Percentiles rank a stretch among this genome's conserved stretches.
These are phyloP conservation scores for Chouioia cunea DNA, from an alignment of 2,888 invertebrate genomes.

Conservation along the genomic window DNA sequence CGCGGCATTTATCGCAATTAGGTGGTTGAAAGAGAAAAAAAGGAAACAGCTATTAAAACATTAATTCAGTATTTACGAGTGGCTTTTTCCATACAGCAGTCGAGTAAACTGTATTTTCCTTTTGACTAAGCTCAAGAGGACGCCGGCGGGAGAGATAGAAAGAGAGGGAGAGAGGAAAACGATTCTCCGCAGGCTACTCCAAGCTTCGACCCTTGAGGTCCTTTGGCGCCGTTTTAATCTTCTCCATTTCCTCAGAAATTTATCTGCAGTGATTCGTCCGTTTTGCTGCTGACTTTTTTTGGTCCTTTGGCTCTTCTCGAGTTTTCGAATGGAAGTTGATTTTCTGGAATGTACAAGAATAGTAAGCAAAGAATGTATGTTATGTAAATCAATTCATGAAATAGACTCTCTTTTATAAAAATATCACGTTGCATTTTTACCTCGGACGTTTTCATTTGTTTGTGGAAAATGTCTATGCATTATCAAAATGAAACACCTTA, in stretches of 20 bases:
- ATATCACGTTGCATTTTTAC: too few species aligned
- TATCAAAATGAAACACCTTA: too few species aligned
- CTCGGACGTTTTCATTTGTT: too few species aligned
- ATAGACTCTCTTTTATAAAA: too few species aligned
- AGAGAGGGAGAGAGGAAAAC: too few species aligned
- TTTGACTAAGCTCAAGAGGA: neutral
- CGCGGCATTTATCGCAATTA: conserved; percentile 4
- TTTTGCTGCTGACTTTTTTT: neutral
- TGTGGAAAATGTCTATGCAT: too few species aligned
- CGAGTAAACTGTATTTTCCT: conserved; percentile 21
- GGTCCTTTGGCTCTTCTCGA: neutral
- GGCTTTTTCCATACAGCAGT: neutral
- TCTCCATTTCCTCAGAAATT: conserved; percentile 37
- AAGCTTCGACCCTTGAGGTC: conserved; percentile 30
- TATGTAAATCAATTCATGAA: neutral
- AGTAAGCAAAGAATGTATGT: neutral
- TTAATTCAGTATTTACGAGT: conserved; percentile 21
- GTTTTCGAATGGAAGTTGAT: conserved; percentile 9
- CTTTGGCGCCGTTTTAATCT: conserved; percentile 49
- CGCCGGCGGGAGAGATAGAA: neutral
- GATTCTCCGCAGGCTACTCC: neutral
- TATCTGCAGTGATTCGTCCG: conserved; percentile 39
- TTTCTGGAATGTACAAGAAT: neutral
- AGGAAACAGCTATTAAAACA: conserved; percentile 15
- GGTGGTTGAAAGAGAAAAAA: neutral